Evolutionary conservation across 2,797 vertebrate species (phyloP).

Genomic region (Epinephelus awoara): DNA sequence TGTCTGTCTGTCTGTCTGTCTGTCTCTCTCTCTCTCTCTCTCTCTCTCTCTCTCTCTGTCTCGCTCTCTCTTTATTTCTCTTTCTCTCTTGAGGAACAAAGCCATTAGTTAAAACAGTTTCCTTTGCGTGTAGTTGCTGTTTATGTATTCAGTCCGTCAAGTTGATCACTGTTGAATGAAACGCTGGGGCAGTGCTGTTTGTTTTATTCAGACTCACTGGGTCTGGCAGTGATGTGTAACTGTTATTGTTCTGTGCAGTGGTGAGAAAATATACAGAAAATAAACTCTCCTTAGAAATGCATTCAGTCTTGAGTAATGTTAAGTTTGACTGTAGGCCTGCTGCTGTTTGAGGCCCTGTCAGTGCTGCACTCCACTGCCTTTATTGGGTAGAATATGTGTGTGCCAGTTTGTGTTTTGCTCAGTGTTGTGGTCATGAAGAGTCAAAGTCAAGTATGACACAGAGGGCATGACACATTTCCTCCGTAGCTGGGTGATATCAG

Average conservation of each 20-base stretch:
- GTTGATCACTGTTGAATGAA: constrained; percentile 34
- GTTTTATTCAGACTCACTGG: constrained; percentile 20
- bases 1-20: background rate
- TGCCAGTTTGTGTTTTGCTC: background rate
- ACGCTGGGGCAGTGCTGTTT: background rate
- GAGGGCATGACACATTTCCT: constrained; percentile 19
- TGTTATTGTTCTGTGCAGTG: constrained; percentile 32
- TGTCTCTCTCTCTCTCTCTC: background rate
- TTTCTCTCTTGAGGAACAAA: background rate
- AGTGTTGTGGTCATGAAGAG: background rate
- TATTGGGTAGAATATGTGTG: background rate
- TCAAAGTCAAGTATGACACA: background rate
- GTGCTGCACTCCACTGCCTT: background rate
- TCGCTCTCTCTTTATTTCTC: background rate
- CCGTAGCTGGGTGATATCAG: background rate
- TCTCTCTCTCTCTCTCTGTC: background rate
- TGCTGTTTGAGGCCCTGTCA: background rate
- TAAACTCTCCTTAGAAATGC: constrained; percentile 33
- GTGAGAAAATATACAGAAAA: constrained; percentile 42
- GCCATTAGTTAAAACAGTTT: constrained; percentile 15
- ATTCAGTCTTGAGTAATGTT: constrained; percentile 15
- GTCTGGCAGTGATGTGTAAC: constrained; percentile 23
- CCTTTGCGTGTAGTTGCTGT: constrained; percentile 25
- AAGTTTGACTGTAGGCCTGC: background rate
- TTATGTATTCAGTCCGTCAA: constrained; percentile 42